phyloP scores from a whole-genome alignment of 2,888 invertebrate species.

The Strigamia maritima region DNA sequence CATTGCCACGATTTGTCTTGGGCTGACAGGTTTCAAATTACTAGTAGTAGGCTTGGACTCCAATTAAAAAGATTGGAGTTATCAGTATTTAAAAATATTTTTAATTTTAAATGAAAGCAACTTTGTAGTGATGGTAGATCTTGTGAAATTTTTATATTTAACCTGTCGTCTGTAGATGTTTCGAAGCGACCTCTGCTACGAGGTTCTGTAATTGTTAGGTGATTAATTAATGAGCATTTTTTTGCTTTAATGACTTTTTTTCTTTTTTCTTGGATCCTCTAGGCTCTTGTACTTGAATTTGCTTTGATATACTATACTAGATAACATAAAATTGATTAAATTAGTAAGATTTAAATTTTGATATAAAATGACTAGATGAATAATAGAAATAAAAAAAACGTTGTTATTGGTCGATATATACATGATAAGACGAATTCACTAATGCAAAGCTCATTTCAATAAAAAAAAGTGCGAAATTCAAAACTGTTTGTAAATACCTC shows the following conservation, averaged over 20 bases:
- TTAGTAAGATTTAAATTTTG: neutral
- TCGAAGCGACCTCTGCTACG: no score
- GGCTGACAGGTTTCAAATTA: conserved; percentile 1
- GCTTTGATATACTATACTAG: neutral
- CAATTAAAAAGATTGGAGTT: neutral
- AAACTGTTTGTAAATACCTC: no score
- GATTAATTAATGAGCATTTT: no score
- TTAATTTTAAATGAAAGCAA: no score
- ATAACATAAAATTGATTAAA: neutral
- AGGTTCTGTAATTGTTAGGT: no score
- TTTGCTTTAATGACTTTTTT: neutral
- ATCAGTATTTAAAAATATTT: no score
- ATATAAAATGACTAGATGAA: neutral
- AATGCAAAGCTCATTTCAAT: neutral
- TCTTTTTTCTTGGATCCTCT: neutral
- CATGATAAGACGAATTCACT: no score
- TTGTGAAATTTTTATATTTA: no score
- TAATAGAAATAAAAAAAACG: no score
- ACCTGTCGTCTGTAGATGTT: no score
- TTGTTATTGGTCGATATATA: no score
- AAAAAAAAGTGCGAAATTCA: neutral
- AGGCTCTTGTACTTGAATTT: neutral
- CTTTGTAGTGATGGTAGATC: no score
- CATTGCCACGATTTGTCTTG: conserved; percentile 5
- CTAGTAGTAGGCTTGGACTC: neutral